A percentile compares a stretch with the other conserved stretches of the same genome.
Conservation (phyloP, 2,888 invertebrate species). For the Cephus spinipes region DNA sequence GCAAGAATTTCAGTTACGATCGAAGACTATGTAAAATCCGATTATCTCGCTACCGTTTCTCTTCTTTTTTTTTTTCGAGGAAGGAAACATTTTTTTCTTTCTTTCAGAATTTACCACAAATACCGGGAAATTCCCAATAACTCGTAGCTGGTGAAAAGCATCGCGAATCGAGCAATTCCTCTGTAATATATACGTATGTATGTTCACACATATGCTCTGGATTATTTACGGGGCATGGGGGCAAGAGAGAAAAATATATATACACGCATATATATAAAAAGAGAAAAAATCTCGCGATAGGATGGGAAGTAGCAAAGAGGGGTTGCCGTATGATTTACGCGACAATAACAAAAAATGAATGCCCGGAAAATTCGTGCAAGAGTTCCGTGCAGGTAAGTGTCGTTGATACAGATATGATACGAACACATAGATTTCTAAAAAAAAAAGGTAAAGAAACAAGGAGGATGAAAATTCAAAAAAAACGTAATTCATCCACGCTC, state of each 20-base stretch:
- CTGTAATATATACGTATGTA: not conserved
- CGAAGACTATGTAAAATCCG: not conserved
- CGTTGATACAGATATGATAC: not conserved
- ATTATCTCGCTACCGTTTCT: not conserved
- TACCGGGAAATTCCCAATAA: no score
- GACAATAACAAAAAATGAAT: not conserved
- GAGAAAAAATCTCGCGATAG: not conserved
- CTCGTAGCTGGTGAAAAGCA: not conserved
- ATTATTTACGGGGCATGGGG: not conserved
- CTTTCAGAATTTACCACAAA: not conserved
- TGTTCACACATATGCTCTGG: not conserved
- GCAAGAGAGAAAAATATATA: not conserved
- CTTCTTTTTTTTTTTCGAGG: not conserved
- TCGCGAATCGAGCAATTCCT: not conserved
- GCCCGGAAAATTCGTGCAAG: not conserved
- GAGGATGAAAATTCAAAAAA: not conserved
- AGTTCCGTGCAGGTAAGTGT: not conserved
- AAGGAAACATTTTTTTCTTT: not conserved
- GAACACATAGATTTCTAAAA: not conserved
- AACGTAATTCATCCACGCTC: not conserved
- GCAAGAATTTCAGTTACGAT: not conserved
- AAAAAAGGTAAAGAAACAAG: not conserved
- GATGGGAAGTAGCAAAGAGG: not conserved
- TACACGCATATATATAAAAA: not conserved
- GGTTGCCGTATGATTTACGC: not conserved